A percentile compares a stretch with the other conserved stretches of the same genome.
These are phyloP conservation scores for Pteropus rufus DNA, from an alignment of 2,797 vertebrate genomes.

Conservation along the genomic window DNA sequence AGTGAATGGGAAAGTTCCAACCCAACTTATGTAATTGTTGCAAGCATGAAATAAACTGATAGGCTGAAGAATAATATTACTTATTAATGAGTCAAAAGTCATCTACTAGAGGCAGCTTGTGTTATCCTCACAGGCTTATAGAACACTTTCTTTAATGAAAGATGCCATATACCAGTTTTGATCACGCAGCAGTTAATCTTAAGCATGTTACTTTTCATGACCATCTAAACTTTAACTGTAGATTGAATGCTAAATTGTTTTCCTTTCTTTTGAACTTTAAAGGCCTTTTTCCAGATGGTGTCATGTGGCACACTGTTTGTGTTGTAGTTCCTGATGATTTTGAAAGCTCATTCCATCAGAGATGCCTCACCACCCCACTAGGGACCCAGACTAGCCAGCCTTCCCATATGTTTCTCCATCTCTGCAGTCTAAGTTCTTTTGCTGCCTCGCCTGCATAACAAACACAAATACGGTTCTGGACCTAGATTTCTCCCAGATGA, in stretches of 20 bases:
- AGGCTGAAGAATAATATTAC: background rate
- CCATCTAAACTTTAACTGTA: slow-evolving; percentile 22
- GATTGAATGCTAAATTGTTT: slow-evolving; percentile 48
- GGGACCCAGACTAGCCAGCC: slow-evolving; percentile 79
- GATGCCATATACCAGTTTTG: background rate
- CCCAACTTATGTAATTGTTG: background rate
- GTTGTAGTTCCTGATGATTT: slow-evolving; percentile 78
- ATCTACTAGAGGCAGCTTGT: background rate
- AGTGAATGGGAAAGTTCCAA: background rate
- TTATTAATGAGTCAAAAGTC: background rate
- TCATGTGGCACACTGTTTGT: slow-evolving; percentile 64
- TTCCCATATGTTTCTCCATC: slow-evolving; percentile 79
- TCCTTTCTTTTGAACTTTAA: slow-evolving; percentile 67
- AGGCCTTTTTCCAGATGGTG: slow-evolving; percentile 68
- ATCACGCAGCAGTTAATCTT: slow-evolving; percentile 29
- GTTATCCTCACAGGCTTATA: background rate
- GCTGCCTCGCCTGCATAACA: slow-evolving; percentile 78
- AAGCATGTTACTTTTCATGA: background rate
- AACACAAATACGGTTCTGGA: slow-evolving; percentile 80
- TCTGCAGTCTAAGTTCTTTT: slow-evolving; percentile 68
- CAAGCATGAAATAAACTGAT: slow-evolving; percentile 9
- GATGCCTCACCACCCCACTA: slow-evolving; percentile 75
- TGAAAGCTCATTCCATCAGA: slow-evolving; percentile 77
- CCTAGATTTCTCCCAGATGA: slow-evolving; percentile 80
- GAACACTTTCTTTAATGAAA: background rate